Base-by-base conservation (phyloP, 2,797 vertebrate species). In the Iguana delicatissima region DNA sequence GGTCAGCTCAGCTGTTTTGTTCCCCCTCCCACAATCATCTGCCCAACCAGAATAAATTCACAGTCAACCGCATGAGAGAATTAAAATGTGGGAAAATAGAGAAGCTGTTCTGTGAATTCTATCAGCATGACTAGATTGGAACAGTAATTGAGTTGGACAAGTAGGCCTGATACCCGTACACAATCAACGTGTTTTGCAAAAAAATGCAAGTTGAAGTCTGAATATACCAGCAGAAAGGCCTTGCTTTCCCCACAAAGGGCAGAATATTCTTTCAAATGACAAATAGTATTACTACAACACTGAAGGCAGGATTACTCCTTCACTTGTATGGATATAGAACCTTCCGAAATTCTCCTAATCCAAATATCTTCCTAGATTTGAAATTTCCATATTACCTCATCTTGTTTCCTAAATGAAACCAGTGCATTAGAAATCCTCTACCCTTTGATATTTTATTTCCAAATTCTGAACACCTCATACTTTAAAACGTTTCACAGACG, bases 81-180 rank as follows among this genome's bases (percentile, higher is more conserved):
- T 89, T 90, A 92, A 93, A 90, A 90, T 90, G 24, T n/a, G 86
- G 88, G 69, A 50, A 91, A 95, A 93, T 32, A 42, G 74, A 74
- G 79, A 92, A 92, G 64, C 57, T 86, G 52, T 64, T 87, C 38
- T 82, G 84, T 14, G 46, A 12, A 10, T 87, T 94, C 74, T 74
- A 77, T 69, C 80, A 84, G 3, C 81, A 35, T 90, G 50, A 87
- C 12, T 72, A 73, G 93, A 92, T 69, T 52, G 89, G 72, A 93
- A 91, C 32, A 2, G 55, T 81, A 90, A 89, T 52, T 73, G 22
- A 74, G 83, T 80, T 73, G 74, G 57, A 76, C 46, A 87, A 73
- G 29, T 84, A 2, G 62, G 2, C 67, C 4, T n/a, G n/a, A 2
- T 0, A 0, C 79, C 67, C 32, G 80, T 55, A 52, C 73, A 84